These are phyloP conservation scores for Drosophila ogumai DNA, from an alignment of 1,140 invertebrate species.

Conservation along the genomic window DNA sequence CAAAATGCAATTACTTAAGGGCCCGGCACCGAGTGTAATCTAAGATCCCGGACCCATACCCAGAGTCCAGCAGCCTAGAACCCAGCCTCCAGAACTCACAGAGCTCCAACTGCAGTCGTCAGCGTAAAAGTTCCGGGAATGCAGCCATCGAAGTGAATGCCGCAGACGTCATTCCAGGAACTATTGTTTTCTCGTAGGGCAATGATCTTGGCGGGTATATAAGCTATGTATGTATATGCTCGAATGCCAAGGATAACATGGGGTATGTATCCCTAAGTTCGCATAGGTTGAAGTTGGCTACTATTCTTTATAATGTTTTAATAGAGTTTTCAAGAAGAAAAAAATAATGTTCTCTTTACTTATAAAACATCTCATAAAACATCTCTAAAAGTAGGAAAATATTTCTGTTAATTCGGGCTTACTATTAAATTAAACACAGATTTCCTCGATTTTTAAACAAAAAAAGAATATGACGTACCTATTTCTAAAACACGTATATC, in stretches of 20 bases:
- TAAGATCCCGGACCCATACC: conserved; percentile 25
- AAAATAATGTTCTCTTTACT: not conserved
- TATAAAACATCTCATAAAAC: not conserved
- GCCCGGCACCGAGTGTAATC: conserved; percentile 30
- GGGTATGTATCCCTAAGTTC: not conserved
- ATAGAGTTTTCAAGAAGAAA: not conserved
- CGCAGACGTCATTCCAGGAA: conserved; percentile 68
- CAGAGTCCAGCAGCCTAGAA: conserved; percentile 8
- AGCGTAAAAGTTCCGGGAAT: conserved; percentile 64
- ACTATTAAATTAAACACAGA: no score
- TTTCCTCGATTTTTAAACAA: not conserved
- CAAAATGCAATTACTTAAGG: conserved; percentile 67
- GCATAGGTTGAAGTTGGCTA: not conserved
- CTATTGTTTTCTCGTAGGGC: conserved; percentile 22
- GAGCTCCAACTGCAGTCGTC: conserved; percentile 23
- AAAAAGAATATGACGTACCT: not conserved
- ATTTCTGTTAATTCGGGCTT: no score
- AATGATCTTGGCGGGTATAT: conserved; percentile 25
- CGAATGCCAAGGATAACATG: conserved; percentile 30
- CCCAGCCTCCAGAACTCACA: conserved; percentile 3
- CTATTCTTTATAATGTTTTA: not conserved
- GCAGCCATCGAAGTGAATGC: conserved; percentile 57
- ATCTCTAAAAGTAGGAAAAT: no score
- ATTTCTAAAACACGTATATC: not conserved
- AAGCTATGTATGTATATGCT: conserved; percentile 18